phyloP scores from a whole-genome alignment of 2,797 vertebrate species.

The Dallia pectoralis region DNA sequence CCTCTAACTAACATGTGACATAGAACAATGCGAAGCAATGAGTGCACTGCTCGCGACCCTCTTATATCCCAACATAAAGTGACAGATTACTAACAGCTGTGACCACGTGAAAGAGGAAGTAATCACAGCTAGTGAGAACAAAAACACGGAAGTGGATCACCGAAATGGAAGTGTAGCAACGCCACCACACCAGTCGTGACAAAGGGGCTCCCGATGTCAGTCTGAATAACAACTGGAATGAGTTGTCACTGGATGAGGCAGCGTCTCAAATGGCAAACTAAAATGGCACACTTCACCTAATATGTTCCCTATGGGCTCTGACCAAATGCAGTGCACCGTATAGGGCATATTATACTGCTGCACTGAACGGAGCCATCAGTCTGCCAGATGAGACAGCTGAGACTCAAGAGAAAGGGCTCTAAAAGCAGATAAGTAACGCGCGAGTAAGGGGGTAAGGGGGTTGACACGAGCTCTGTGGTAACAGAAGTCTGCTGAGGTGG shows the following conservation, averaged over 20 bases:
- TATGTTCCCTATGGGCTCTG: neutral
- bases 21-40: too few species aligned
- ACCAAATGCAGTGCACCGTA: neutral
- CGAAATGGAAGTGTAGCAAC: too few species aligned
- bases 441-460: slow-evolving; percentile 18
- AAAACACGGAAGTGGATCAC: too few species aligned
- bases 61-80: too few species aligned
- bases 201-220: neutral
- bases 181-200: too few species aligned
- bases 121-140: too few species aligned
- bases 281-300: neutral
- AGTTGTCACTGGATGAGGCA: neutral
- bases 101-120: too few species aligned
- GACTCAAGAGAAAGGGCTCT: neutral
- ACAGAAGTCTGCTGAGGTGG: slow-evolving; percentile 7
- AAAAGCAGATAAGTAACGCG: neutral
- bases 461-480: slow-evolving; percentile 30
- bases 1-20: too few species aligned
- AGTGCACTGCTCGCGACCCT: too few species aligned
- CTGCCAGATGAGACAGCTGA: neutral
- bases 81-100: too few species aligned
- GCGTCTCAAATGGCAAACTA: neutral
- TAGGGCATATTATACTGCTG: neutral
- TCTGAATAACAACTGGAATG: neutral
- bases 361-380: neutral